phyloP scores from a whole-genome alignment of 1,140 invertebrate genomes.

The Drosophila mojavensis region DNA sequence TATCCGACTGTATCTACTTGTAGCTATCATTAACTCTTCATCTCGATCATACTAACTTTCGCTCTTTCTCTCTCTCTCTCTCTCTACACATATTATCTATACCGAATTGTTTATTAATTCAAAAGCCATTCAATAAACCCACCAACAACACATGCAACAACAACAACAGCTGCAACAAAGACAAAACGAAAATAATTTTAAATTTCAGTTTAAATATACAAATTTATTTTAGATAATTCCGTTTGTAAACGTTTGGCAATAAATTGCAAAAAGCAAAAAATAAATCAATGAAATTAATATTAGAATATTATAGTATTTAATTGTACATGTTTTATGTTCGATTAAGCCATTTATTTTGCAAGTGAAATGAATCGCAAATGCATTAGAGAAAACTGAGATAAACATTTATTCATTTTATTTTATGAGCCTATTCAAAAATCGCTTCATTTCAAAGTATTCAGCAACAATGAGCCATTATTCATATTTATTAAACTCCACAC shows the following conservation, averaged over 20 bases:
- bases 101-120: constrained; percentile 25
- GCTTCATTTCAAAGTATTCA: constrained; percentile 36
- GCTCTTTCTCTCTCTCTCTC: background rate
- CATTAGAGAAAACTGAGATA: background rate
- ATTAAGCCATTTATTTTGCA: constrained; percentile 1
- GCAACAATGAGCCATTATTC: constrained; percentile 56
- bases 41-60: background rate
- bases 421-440: constrained; percentile 12
- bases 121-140: constrained; percentile 39
- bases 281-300: constrained; percentile 3
- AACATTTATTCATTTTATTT: background rate
- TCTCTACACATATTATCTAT: constrained; percentile 13
- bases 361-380: constrained; percentile 2
- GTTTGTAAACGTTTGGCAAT: constrained; percentile 33
- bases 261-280: constrained; percentile 18
- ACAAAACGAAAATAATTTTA: background rate
- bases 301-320: constrained; percentile 19
- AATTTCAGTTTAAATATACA: background rate
- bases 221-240: background rate
- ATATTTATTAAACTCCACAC: constrained; percentile 24
- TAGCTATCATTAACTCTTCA: constrained; percentile 7
- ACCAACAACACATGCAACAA: constrained; percentile 28
- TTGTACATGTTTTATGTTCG: constrained; percentile 18
- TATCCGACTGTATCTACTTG: constrained; percentile 11
- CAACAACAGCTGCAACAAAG: constrained; percentile 5